Evolutionary conservation across 2,888 invertebrate species (phyloP).

Genomic region (Stenolophus ochropezus): DNA sequence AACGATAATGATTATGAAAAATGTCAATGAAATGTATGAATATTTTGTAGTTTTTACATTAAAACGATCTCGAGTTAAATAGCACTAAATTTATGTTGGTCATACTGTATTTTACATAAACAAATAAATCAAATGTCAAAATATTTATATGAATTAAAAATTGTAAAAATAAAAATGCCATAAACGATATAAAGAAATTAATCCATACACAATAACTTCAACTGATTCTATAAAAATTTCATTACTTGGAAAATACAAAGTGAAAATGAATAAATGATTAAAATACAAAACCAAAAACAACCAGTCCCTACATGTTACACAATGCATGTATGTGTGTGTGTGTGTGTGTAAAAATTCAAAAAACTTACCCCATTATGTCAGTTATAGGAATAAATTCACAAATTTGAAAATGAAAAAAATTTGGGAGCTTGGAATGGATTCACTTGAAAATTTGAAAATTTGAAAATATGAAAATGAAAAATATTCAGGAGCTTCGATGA

Average conservation of each 20-base stretch:
- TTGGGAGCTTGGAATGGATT: too few relatives aligned
- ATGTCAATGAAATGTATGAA: too few relatives aligned
- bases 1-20: too few relatives aligned
- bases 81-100: too few relatives aligned
- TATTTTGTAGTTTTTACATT: too few relatives aligned
- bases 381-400: too few relatives aligned
- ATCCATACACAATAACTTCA: not conserved
- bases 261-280: not conserved
- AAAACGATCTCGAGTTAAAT: too few relatives aligned
- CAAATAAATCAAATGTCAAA: not conserved
- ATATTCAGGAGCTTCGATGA: not conserved
- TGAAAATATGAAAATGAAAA: too few relatives aligned
- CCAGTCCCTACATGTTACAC: not conserved
- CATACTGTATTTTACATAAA: not conserved
- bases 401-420: slow-evolving; percentile 7
- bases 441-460: slow-evolving; percentile 4
- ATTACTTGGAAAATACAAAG: not conserved
- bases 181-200: not conserved
- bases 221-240: not conserved
- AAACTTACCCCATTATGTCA: slow-evolving; percentile 4
- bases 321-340: too few relatives aligned
- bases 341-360: too few relatives aligned
- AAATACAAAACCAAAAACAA: not conserved
- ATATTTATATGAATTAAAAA: not conserved
- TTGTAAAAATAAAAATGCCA: not conserved